A percentile compares a stretch with the other conserved stretches of the same genome.
These are phyloP conservation scores for Harpagus bidentatus DNA, from an alignment of 2,113 vertebrate species.

Conservation along the genomic window DNA sequence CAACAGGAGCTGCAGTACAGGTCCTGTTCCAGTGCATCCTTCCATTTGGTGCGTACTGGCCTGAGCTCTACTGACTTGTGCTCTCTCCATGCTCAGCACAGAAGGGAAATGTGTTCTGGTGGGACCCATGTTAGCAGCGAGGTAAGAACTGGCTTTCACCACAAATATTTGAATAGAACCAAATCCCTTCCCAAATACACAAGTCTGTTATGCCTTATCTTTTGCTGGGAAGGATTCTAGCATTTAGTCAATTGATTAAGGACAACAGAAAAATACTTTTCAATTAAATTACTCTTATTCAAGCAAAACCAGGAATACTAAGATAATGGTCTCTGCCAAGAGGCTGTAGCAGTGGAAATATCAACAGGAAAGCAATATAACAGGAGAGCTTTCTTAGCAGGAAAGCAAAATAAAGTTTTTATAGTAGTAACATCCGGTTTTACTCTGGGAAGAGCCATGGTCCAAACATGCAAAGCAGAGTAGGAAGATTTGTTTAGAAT, in stretches of 20 bases:
- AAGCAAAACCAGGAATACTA: neutral
- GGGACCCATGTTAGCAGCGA: neutral
- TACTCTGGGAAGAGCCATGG: neutral
- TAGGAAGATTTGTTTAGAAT: neutral
- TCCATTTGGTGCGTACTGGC: neutral
- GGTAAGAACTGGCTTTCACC: neutral
- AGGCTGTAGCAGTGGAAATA: neutral
- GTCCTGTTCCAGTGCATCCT: neutral
- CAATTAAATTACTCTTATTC: neutral
- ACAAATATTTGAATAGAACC: neutral
- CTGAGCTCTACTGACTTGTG: neutral
- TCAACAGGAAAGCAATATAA: neutral
- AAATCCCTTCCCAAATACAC: neutral
- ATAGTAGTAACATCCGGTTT: fast-evolving
- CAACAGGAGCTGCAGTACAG: neutral
- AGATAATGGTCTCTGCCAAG: neutral
- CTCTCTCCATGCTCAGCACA: neutral
- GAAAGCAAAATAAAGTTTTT: neutral
- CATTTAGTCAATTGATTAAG: neutral
- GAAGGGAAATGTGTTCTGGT: neutral
- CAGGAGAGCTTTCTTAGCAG: neutral
- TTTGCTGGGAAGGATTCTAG: neutral
- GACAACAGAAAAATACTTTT: neutral
- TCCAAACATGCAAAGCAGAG: neutral
- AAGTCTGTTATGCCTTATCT: neutral